Percentiles rank a stretch among this genome's conserved stretches.
These are phyloP conservation scores for Pachymerium ferrugineum DNA, from an alignment of 2,888 invertebrate genomes.

Conservation along the genomic window DNA sequence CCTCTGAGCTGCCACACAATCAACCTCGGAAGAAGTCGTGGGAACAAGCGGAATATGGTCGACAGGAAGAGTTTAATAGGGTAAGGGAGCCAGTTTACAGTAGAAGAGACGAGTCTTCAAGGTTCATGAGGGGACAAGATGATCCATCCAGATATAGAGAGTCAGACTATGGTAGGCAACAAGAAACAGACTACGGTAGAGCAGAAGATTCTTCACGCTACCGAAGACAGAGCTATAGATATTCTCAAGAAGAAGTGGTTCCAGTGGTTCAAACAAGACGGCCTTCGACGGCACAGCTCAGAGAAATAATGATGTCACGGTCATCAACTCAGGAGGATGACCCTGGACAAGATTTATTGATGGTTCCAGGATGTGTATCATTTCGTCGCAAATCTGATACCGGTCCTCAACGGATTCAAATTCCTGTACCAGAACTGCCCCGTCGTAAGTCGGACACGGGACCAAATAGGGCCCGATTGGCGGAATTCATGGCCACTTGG, in stretches of 20 bases:
- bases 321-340: not conserved
- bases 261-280: not conserved
- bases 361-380: not conserved
- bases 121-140: not conserved
- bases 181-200: no score
- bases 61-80: not conserved
- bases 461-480: not conserved
- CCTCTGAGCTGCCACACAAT: no score
- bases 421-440: not conserved
- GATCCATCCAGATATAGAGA: not conserved
- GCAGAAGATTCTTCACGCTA: no score
- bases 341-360: not conserved
- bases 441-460: constrained; percentile 23
- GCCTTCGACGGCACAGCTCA: not conserved
- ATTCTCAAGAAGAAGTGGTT: no score
- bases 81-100: not conserved
- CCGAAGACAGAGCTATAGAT: no score
- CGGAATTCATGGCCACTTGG: not conserved
- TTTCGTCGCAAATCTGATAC: not conserved
- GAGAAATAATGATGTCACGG: no score
- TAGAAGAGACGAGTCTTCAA: not conserved
- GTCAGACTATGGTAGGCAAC: not conserved
- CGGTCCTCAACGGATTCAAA: not conserved
- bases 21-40: not conserved
- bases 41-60: not conserved